These are phyloP conservation scores for Neoarius graeffei DNA, from an alignment of 2,113 vertebrate genomes.

Conservation along the genomic window DNA sequence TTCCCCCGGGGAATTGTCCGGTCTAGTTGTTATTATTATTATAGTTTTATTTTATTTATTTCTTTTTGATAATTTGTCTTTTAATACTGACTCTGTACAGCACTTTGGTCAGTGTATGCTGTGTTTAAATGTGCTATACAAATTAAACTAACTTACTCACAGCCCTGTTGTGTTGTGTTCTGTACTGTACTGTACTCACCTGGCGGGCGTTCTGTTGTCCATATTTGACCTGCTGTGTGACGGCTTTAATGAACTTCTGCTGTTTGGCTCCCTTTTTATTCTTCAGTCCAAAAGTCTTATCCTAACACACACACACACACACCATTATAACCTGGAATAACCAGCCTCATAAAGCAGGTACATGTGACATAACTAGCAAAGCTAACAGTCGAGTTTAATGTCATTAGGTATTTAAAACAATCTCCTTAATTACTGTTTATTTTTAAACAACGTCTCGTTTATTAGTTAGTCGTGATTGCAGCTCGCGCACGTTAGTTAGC, in stretches of 20 bases:
- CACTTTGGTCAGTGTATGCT: too few species aligned
- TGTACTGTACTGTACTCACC: slow-evolving; percentile 73
- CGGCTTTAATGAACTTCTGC: slow-evolving; percentile 97
- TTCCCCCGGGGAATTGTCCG: too few species aligned
- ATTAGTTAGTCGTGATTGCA: neutral
- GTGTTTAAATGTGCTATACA: too few species aligned
- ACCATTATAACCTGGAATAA: neutral
- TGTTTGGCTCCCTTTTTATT: slow-evolving; percentile 99
- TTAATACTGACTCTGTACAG: too few species aligned
- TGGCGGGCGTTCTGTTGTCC: slow-evolving; percentile 86
- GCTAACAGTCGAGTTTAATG: neutral
- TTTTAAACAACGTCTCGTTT: neutral
- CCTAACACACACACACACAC: slow-evolving; percentile 68
- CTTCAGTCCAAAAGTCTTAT: slow-evolving; percentile 98
- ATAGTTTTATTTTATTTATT: too few species aligned
- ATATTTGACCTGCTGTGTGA: slow-evolving; percentile 94
- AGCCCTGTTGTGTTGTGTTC: too few species aligned
- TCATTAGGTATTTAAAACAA: neutral
- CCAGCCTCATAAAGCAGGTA: neutral
- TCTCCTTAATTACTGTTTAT: too few species aligned
- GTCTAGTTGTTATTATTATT: too few species aligned
- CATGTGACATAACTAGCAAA: neutral
- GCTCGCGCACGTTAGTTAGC: slow-evolving; percentile 10
- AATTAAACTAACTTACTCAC: too few species aligned
- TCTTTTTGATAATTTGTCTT: too few species aligned